Percentiles rank a stretch among this genome's conserved stretches.
Conservation (phyloP, 2,888 invertebrate species). For the Melinaea menophilus region DNA sequence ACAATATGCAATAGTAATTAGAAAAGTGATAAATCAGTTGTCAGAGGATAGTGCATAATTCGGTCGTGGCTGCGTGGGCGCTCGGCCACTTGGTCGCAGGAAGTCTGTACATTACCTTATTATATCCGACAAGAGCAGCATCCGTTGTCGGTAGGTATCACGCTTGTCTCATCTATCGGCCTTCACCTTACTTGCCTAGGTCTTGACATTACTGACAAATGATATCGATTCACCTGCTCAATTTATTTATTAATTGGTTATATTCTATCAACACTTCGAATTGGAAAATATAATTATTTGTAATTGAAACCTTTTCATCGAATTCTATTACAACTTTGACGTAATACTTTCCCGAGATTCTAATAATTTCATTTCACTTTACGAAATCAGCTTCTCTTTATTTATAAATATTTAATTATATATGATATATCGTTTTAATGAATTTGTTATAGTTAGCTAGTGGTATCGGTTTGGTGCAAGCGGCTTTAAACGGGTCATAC, state of each 20-base stretch:
- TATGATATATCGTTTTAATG: no score
- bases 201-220: constrained; percentile 7
- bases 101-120: constrained; percentile 71
- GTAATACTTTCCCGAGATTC: no score
- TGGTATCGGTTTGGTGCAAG: no score
- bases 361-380: no score
- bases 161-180: constrained; percentile 30
- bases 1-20: not conserved
- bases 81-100: constrained; percentile 60
- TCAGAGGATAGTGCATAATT: constrained; percentile 15
- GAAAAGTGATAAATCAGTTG: not conserved
- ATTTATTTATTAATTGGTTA: constrained; percentile 14
- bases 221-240: constrained; percentile 10
- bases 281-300: no score
- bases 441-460: not conserved
- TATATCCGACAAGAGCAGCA: constrained; percentile 66
- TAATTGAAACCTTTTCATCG: no score
- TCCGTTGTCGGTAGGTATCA: constrained; percentile 39
- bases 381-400: no score
- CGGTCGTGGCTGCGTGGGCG: constrained; percentile 36
- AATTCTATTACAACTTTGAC: no score
- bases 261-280: not conserved
- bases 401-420: no score
- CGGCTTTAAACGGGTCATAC: no score
- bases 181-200: constrained; percentile 34